Conservation (phyloP, 2,888 invertebrate genomes). For the Rotaria macrura region DNA sequence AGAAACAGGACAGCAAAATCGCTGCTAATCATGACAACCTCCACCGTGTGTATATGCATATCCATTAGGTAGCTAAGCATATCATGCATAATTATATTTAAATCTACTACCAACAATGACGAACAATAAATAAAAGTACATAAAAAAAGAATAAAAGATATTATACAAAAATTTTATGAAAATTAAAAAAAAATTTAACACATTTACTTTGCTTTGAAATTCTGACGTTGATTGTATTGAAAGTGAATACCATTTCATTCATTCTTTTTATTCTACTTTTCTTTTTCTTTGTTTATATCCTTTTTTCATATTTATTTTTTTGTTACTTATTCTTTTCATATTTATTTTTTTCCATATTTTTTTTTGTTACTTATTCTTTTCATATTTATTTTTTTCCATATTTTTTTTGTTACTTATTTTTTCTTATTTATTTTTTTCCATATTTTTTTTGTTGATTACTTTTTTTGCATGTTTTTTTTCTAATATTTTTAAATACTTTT, state of each 20-base stretch:
- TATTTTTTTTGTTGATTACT: not conserved
- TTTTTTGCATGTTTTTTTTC: not conserved
- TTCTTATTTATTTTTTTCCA: not conserved
- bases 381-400: not conserved
- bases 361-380: too few relatives aligned
- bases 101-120: constrained; percentile 47
- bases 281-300: not conserved
- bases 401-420: not conserved
- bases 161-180: not conserved
- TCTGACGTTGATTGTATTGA: not conserved
- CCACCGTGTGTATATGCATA: too few relatives aligned
- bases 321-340: too few relatives aligned
- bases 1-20: too few relatives aligned
- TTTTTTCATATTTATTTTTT: not conserved
- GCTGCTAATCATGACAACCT: too few relatives aligned
- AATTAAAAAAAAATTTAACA: not conserved
- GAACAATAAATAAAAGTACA: not conserved
- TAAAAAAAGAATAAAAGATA: not conserved
- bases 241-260: not conserved
- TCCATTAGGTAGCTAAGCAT: too few relatives aligned
- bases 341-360: not conserved
- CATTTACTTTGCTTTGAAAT: not conserved
- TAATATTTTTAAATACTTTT: not conserved
- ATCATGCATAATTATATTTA: constrained; percentile 62
- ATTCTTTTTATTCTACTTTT: not conserved